Percentiles rank a stretch among this genome's conserved stretches.
Conservation (phyloP, 2,113 vertebrate genomes). For the Microcebus tavaratra region DNA sequence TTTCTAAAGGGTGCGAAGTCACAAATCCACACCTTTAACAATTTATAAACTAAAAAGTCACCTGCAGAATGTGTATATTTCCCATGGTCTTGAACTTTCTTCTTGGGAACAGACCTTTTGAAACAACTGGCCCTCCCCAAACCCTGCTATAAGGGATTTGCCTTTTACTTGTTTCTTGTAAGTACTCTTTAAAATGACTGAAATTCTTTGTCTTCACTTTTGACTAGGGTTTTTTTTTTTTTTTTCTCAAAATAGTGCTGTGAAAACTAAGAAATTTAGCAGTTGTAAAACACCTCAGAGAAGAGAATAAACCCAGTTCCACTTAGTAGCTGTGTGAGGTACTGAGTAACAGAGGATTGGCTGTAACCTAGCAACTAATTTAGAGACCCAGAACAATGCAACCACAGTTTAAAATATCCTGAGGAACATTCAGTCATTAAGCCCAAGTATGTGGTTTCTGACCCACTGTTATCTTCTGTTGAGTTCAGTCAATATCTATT, state of each 20-base stretch:
- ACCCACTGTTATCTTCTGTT: conserved; percentile 37
- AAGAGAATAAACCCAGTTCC: conserved; percentile 64
- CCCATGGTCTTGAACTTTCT: background rate
- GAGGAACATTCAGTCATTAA: conserved; percentile 55
- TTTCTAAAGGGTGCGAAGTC: background rate
- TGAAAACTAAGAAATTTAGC: conserved; percentile 4
- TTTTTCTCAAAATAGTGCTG: conserved; percentile 22
- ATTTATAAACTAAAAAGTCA: background rate
- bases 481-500: background rate
- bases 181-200: background rate
- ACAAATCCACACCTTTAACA: background rate
- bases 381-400: conserved; percentile 43
- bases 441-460: conserved; percentile 35
- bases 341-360: conserved; percentile 54
- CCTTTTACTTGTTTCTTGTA: background rate
- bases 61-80: rapidly evolving
- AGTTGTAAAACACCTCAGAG: background rate
- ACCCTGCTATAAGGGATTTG: background rate
- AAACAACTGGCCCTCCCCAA: background rate
- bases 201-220: background rate
- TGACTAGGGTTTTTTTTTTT: background rate
- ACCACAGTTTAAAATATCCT: conserved; percentile 72
- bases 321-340: conserved; percentile 37
- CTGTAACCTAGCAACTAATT: conserved; percentile 83
- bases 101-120: background rate